These are phyloP conservation scores for Manduca sexta DNA, from an alignment of 1,140 invertebrate genomes.

Conservation along the genomic window DNA sequence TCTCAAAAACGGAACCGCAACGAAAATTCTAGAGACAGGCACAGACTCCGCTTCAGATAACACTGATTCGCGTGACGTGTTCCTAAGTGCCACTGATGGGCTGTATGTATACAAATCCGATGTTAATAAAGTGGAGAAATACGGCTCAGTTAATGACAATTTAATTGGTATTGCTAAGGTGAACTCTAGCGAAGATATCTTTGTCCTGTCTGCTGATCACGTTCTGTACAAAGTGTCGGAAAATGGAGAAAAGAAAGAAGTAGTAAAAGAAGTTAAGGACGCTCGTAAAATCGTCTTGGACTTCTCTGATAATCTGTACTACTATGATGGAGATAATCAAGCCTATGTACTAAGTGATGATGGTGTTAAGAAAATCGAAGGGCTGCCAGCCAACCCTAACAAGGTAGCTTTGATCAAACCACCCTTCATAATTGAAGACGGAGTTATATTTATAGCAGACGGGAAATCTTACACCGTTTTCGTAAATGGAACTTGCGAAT, in stretches of 20 bases:
- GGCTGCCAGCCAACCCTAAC: slow-evolving; percentile 23
- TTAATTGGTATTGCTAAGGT: slow-evolving; percentile 38
- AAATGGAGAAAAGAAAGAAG: slow-evolving; percentile 36
- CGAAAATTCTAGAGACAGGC: slow-evolving; percentile 40
- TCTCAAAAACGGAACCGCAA: slow-evolving; percentile 19
- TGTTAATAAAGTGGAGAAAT: slow-evolving; percentile 35
- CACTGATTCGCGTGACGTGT: slow-evolving; percentile 35
- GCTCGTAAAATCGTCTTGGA: slow-evolving; percentile 43
- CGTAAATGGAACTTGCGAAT: slow-evolving; percentile 30
- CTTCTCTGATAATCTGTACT: slow-evolving; percentile 40
- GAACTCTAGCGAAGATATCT: slow-evolving; percentile 31
- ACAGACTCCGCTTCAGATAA: slow-evolving; percentile 29
- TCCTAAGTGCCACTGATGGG: slow-evolving; percentile 39
- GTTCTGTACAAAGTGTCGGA: slow-evolving; percentile 41
- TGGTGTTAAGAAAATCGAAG: slow-evolving; percentile 31
- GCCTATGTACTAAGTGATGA: slow-evolving; percentile 23
- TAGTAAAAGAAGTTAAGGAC: slow-evolving; percentile 25
- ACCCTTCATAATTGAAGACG: slow-evolving; percentile 32
- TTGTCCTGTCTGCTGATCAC: slow-evolving; percentile 39
- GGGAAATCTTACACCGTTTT: slow-evolving; percentile 24
- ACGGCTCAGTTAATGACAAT: slow-evolving; percentile 39
- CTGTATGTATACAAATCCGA: slow-evolving; percentile 37
- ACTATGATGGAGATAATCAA: slow-evolving; percentile 32
- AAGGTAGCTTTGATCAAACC: slow-evolving; percentile 29
- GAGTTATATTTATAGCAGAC: slow-evolving; percentile 25